A percentile compares a stretch with the other conserved stretches of the same genome.
These are phyloP conservation scores for Phortica magna DNA, from an alignment of 2,888 invertebrate genomes.

Conservation along the genomic window DNA sequence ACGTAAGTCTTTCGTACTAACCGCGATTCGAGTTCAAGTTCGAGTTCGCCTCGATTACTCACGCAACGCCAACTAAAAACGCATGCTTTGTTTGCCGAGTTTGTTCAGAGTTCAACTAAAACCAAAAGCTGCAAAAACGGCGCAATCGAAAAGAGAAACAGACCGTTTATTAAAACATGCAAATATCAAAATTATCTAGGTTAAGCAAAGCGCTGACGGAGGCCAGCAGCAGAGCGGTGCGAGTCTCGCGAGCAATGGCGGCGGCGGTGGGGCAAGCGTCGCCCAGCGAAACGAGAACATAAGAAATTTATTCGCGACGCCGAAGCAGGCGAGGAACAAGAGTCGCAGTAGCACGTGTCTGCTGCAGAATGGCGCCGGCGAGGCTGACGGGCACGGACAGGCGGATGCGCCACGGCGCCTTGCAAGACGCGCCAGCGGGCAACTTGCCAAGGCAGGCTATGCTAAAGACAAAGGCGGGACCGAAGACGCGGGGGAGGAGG, in stretches of 20 bases:
- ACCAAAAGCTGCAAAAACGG: conserved; percentile 45
- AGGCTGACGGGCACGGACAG: conserved; percentile 38
- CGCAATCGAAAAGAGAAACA: conserved; percentile 32
- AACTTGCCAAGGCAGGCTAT: conserved; percentile 51
- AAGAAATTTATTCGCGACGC: conserved; percentile 68
- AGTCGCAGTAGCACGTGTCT: conserved; percentile 64
- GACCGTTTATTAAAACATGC: conserved; percentile 41
- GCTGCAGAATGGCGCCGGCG: conserved; percentile 47
- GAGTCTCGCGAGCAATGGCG: too few species aligned
- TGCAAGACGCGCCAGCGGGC: conserved; percentile 60
- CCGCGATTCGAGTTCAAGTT: too few species aligned
- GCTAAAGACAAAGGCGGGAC: conserved; percentile 18
- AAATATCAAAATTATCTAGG: conserved; percentile 66
- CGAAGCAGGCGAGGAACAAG: conserved; percentile 45
- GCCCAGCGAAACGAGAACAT: conserved; percentile 70
- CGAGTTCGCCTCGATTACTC: background rate
- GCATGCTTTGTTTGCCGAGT: background rate
- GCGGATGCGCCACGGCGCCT: background rate
- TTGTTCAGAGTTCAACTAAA: background rate
- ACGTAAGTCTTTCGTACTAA: background rate
- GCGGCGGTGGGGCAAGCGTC: conserved; percentile 54
- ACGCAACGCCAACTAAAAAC: background rate
- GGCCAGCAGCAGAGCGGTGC: conserved; percentile 36
- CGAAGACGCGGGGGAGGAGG: too few species aligned
- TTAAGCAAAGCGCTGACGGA: conserved; percentile 60